A percentile compares a stretch with the other conserved stretches of the same genome.
Conservation (phyloP, 2,113 vertebrate genomes). For the Pedionomus torquatus region DNA sequence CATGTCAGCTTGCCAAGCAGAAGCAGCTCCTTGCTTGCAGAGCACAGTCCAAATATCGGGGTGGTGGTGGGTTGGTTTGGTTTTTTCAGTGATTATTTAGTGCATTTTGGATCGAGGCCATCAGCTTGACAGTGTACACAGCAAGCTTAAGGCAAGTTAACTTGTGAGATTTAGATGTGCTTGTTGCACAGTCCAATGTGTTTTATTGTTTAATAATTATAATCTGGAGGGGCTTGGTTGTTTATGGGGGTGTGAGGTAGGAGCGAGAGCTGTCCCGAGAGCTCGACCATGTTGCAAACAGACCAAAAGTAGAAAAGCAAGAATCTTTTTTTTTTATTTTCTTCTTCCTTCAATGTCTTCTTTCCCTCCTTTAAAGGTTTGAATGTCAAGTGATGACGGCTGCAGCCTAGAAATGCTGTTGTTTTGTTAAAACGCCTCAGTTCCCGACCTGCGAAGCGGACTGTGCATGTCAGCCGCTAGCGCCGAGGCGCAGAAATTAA, state of each 20-base stretch:
- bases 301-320: background rate
- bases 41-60: background rate
- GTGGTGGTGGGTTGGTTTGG: too few species aligned
- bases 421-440: background rate
- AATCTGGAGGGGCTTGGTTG: background rate
- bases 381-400: background rate
- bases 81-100: background rate
- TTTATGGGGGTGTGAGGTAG: background rate
- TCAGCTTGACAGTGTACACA: background rate
- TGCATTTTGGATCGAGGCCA: background rate
- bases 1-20: background rate
- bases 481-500: background rate
- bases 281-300: background rate
- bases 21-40: background rate
- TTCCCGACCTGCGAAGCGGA: background rate
- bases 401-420: background rate
- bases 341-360: background rate
- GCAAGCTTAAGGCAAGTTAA: background rate
- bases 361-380: conserved; percentile 30
- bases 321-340: background rate
- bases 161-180: background rate
- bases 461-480: background rate
- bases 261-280: background rate
- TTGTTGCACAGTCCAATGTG: background rate
- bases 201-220: background rate